Evolutionary conservation across 2,888 invertebrate genomes (phyloP).

Genomic region (Atethmia centrago): DNA sequence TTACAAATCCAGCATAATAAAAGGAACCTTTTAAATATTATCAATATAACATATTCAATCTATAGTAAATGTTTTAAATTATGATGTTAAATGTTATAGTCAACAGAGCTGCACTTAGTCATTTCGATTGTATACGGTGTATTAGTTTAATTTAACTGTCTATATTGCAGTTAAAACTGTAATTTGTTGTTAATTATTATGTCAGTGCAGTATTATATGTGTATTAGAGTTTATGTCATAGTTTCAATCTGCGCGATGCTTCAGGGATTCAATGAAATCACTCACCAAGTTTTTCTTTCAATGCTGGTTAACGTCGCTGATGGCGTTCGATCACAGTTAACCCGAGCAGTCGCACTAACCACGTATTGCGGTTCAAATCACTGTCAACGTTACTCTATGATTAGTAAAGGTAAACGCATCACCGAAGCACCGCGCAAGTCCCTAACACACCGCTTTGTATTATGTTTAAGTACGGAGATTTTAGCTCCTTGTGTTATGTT

Average conservation of each 20-base stretch:
- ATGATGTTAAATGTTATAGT: conserved; percentile 58
- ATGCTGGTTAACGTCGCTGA: background rate
- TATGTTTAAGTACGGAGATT: conserved; percentile 27
- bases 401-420: conserved; percentile 8
- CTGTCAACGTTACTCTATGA: conserved; percentile 7
- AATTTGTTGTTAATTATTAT: conserved; percentile 11
- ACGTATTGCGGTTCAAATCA: background rate
- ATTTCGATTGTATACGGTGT: conserved; percentile 42
- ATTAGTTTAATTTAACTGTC: conserved; percentile 19
- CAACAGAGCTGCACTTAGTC: conserved; percentile 42
- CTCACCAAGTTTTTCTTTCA: background rate
- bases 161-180: conserved; percentile 23
- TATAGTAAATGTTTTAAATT: conserved; percentile 57
- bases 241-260: conserved; percentile 26
- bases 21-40: conserved; percentile 40
- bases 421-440: conserved; percentile 34
- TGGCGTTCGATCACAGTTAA: background rate
- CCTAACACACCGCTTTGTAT: conserved; percentile 17
- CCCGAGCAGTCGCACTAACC: background rate
- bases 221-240: conserved; percentile 10
- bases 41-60: conserved; percentile 44
- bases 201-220: conserved; percentile 34
- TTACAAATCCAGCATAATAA: conserved; percentile 29
- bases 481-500: conserved; percentile 41
- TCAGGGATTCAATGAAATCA: conserved; percentile 2